phyloP scores from a whole-genome alignment of 2,888 invertebrate species.

The Oegoconia quadripuncta region DNA sequence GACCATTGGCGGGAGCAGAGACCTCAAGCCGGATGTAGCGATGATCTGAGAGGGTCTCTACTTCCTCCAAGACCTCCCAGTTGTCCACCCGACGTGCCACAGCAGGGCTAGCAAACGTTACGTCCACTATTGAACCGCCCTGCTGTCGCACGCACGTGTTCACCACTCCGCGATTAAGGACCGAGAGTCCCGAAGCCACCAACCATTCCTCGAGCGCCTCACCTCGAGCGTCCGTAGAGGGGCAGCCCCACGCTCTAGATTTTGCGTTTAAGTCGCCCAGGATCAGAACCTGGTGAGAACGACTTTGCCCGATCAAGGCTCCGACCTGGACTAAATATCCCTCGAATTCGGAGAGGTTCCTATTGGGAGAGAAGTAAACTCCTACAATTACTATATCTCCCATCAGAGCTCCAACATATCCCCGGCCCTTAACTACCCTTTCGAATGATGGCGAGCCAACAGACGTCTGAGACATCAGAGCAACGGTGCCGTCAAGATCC shows the following conservation, averaged over 20 bases:
- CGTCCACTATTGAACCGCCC: conserved; percentile 20
- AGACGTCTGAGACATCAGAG: neutral
- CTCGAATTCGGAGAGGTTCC: conserved; percentile 20
- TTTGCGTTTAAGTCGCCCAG: conserved; percentile 24
- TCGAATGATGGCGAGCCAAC: conserved; percentile 8
- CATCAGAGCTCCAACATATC: conserved; percentile 12
- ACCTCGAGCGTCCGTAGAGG: conserved; percentile 15
- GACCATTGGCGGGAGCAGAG: neutral
- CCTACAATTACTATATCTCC: conserved; percentile 11
- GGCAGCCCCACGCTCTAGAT: conserved; percentile 19
- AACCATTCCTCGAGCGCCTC: conserved; percentile 12
- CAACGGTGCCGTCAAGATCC: neutral
- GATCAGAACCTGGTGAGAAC: conserved; percentile 7
- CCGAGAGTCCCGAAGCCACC: conserved; percentile 2
- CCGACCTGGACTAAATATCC: conserved; percentile 10
- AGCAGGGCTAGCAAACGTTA: conserved; percentile 13
- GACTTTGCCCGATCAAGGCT: too few relatives aligned
- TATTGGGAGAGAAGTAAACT: conserved; percentile 23
- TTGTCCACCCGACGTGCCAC: conserved; percentile 7
- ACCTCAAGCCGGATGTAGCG: conserved; percentile 8
- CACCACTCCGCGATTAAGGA: conserved; percentile 13
- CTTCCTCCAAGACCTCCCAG: conserved; percentile 15
- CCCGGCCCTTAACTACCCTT: conserved; percentile 6
- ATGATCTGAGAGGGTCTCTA: conserved; percentile 20
- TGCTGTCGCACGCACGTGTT: conserved; percentile 18